phyloP scores from a whole-genome alignment of 2,797 vertebrate genomes.

The Fistularia commersonii region DNA sequence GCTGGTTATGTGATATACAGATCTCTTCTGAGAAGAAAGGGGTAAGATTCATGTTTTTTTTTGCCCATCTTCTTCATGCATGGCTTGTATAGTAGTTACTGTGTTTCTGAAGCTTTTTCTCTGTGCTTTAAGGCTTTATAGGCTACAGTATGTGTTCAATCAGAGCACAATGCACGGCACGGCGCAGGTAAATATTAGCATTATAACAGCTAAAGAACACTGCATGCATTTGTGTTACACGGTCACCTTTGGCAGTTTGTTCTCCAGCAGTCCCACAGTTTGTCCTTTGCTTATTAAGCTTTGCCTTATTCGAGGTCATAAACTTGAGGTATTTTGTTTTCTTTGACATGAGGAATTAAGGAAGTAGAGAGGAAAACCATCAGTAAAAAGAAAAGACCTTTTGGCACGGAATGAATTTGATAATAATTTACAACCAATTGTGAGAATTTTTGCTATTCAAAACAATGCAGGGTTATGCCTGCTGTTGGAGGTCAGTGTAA shows the following conservation, averaged over 20 bases:
- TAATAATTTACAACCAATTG: too few relatives aligned
- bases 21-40: constrained; percentile 48
- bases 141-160: not conserved
- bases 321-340: constrained; percentile 12
- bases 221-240: not conserved
- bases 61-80: constrained; percentile 8
- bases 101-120: not conserved
- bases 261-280: constrained; percentile 8
- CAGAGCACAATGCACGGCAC: not conserved
- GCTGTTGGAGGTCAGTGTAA: too few relatives aligned
- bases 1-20: accelerated
- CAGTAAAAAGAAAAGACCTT: constrained; percentile 1
- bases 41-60: constrained; percentile 55
- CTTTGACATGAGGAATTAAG: constrained; percentile 23
- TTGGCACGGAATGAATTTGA: too few relatives aligned
- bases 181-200: not conserved
- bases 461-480: too few relatives aligned
- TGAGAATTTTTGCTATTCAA: too few relatives aligned
- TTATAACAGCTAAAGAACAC: not conserved
- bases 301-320: constrained; percentile 12
- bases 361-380: constrained; percentile 52
- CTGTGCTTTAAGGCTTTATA: constrained; percentile 1
- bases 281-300: not conserved
- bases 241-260: not conserved
- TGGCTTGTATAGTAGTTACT: constrained; percentile 7